Evolutionary conservation across 2,113 vertebrate species (phyloP), one percentile per base, ranked within the genome.

Genomic region (Xyrauchen texanus): DNA sequence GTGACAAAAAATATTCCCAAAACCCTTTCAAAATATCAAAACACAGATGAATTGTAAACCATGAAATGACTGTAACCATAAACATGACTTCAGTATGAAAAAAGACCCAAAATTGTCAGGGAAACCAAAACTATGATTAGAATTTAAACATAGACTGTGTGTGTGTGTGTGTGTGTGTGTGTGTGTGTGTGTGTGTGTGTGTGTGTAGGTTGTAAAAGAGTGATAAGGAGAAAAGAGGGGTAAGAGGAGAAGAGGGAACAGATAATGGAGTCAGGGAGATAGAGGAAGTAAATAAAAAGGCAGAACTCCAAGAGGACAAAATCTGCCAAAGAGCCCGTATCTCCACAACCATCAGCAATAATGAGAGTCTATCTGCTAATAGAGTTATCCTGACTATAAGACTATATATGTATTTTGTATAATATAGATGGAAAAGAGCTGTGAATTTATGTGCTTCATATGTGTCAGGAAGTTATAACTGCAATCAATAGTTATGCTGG

Each of bases 261-360:
- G 68, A 70, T 55, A 70, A 55, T 55, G 51, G 42, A 46, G 53
- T 46, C 64, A 7, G 45, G 34, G 51, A 68, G 64, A 77, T 11
- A 77, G n/a, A 57, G 34, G n/a, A 46, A 58, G 51, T 57, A 44
- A 67, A 71, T 71, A 45, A 71, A 71, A 71, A 71, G 68, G 12
- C 68, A 15, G 7, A 53, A 77, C n/a, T 68, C 62, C 13, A 67
- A 45, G 51, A 52, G 10, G 7, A 44, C 64, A 52, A 58, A 75
- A 6, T 21, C 13, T 34, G 58, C 58, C 45, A 63, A 63, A 52
- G 61, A 34, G 16, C 46, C 21, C 4, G 6, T 52, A 63, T 63
- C 66, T 70, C 66, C 61, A 55, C 21, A 13, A 44, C 76, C 44
- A 71, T 71, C 68, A 58, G 68, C 42, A 46, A 44, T 71, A 58